A percentile compares a stretch with the other conserved stretches of the same genome.
Conservation (phyloP, 1,140 invertebrate species). For the Cherax quadricarinatus region DNA sequence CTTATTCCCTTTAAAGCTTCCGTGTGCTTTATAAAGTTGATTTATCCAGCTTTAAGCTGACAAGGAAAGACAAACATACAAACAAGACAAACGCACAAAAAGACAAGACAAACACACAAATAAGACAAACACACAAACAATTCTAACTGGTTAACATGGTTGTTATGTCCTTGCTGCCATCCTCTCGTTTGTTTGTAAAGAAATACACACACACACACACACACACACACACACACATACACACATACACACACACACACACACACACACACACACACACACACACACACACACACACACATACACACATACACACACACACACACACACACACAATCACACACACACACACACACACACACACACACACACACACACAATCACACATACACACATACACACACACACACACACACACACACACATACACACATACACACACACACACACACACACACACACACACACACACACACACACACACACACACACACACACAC, state of each 20-base stretch:
- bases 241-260: constrained; percentile 29
- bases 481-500: constrained; percentile 3
- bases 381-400: background rate
- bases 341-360: too few species aligned
- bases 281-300: constrained; percentile 19
- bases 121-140: too few species aligned
- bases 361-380: too few species aligned
- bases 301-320: background rate
- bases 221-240: constrained; percentile 12
- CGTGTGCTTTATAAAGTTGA: too few species aligned
- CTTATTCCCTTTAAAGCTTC: too few species aligned
- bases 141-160: too few species aligned
- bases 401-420: background rate
- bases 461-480: constrained; percentile 3
- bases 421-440: background rate
- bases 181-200: background rate
- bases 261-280: constrained; percentile 31
- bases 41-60: too few species aligned
- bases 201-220: constrained; percentile 8
- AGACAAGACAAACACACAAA: too few species aligned
- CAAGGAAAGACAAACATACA: too few species aligned
- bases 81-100: too few species aligned
- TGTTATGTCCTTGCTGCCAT: too few species aligned
- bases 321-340: too few species aligned
- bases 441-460: constrained; percentile 3